Evolutionary conservation across 2,797 vertebrate genomes (phyloP), one percentile per base, ranked within the genome.

Genomic region (Heterohyrax brucei): DNA sequence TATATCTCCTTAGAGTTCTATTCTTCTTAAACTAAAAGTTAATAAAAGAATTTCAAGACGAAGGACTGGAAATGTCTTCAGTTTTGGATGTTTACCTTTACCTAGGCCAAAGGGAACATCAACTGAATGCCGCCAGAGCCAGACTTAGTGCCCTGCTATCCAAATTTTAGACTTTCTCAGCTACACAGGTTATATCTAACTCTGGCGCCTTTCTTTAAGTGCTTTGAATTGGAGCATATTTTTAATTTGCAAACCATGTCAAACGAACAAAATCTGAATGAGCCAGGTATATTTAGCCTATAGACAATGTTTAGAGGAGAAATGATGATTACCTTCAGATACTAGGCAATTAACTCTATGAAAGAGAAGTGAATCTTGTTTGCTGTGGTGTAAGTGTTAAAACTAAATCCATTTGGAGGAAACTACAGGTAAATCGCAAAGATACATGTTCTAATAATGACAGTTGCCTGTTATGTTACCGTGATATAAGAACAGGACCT

Each of bases 361-460:
- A 28, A 79, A 89, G 9, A 82, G 4, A 22, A 92, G 56, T 33
- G 28, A 83, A 46, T n/a, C 21, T 66, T 7, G 2, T 64, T 92
- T 64, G 88, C 3, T 50, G 5, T 70, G 76, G n/a, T 87, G 82
- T 28, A 44, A 18, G 66, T 22, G 48, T 22, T 62, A 76, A 26
- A 73, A 68, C 5, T 62, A 39, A 93, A 19, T 64, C 6, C 8
- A 68, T 18, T 93, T 91, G 39, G 30, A 81, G 26, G 53, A 30
- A 85, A 50, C 59, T 61, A 79, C 8, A 76, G 30, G 19, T 12
- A 89, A 95, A 33, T 8, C 78, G 44, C 78, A 89, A 84, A 79
- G 53, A 87, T 72, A 18, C 78, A 24, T 87, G 8, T 48, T 66
- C 56, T 61, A 59, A 81, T n/a, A 93, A 78, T 87, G 87, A n/a